Conservation (phyloP, 2,113 vertebrate species). For the Trogon surrucura region DNA sequence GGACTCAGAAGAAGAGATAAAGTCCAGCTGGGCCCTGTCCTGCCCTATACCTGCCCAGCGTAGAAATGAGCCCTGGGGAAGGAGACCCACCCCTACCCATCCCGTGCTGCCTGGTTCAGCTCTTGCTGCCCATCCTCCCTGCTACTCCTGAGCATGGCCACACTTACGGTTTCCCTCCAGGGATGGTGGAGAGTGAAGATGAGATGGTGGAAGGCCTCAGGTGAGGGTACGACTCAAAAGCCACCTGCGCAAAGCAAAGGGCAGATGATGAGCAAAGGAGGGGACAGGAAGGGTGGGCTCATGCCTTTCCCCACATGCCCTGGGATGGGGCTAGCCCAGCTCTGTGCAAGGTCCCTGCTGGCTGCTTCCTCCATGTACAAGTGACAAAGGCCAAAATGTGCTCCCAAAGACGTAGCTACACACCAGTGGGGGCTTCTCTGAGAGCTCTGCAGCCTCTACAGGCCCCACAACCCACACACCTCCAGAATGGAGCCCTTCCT, state of each 20-base stretch:
- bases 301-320: background rate
- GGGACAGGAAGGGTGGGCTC: too few relatives aligned
- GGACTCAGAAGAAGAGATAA: too few relatives aligned
- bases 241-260: conserved; percentile 58
- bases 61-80: background rate
- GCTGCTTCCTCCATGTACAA: background rate
- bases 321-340: rapidly evolving
- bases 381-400: background rate
- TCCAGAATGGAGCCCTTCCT: background rate
- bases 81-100: rapidly evolving
- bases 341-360: background rate
- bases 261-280: background rate
- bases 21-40: too few relatives aligned
- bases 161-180: conserved; percentile 90
- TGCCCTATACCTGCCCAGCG: too few relatives aligned
- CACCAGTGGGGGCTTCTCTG: background rate
- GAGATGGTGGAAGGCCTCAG: conserved; percentile 82
- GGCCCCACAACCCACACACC: background rate
- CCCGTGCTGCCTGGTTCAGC: rapidly evolving
- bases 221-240: conserved; percentile 88
- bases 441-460: background rate
- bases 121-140: background rate
- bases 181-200: conserved; percentile 80
- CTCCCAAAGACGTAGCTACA: background rate
- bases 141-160: rapidly evolving